Evolutionary conservation across 1,140 invertebrate genomes (phyloP), one percentile per base, ranked within the genome.

Genomic region (Apis mellifera): DNA sequence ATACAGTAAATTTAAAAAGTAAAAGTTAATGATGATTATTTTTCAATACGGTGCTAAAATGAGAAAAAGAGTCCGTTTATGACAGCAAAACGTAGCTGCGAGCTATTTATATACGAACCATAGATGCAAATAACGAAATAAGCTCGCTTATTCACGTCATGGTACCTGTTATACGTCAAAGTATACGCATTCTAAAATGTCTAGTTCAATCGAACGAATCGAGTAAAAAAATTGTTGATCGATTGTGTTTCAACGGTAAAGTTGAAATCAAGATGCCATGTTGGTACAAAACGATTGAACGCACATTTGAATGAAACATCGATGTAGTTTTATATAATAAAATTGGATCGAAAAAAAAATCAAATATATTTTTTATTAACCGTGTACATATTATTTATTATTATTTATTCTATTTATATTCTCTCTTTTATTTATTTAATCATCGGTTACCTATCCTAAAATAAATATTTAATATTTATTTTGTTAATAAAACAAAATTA

Each of bases 311-410:
- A 60, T 26, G 68, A 80, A 74, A 74, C 55, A 69, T 60, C n/a
- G 26, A 81, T 89, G 74, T 86, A 83, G 85, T 88, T 88, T 89
- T 89, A 74, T 89, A 88, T 64, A 88, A 89, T 89, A 89, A 89
- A 86, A 72, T 74, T 32, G 9, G 15, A 64, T 62, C 26, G 77
- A 65, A 23, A 48, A 50, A n/a, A 57, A 32, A 60, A 74, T 9
- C 11, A n/a, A 52, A 17, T 23, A 13, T 72, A 1, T 72, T 12
- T 13, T 71, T 70, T 23, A 64, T 17, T 55, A 21, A 17, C 19
- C 32, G 32, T 42, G 19, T 32, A 21, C n/a, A 2, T 17, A 13
- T 77, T 55, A 9, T 11, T n/a, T n/a, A n/a, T 54, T 66, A 5
- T 8, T 42, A 42, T 42, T 42, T n/a, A n/a, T n/a, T 42, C 32